phyloP scores from a whole-genome alignment of 2,888 invertebrate species.

The Pinctada fucata region DNA sequence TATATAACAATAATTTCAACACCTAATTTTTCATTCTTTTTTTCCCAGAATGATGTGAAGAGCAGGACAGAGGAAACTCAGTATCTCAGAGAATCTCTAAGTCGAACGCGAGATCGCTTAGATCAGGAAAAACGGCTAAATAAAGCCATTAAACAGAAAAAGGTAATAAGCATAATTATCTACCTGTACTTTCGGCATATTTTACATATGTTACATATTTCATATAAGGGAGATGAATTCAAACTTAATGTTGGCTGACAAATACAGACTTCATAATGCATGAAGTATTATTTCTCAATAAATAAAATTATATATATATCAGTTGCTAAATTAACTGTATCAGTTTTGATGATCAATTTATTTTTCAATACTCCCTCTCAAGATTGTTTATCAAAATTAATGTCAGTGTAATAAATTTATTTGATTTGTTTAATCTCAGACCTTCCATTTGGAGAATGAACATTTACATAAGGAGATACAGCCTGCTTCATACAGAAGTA shows the following conservation, averaged over 20 bases:
- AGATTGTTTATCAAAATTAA: too few species aligned
- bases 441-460: conserved; percentile 70
- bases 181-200: neutral
- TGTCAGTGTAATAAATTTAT: too few species aligned
- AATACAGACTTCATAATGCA: too few species aligned
- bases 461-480: conserved; percentile 49
- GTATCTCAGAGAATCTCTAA: conserved; percentile 74
- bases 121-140: conserved; percentile 76
- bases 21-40: too few species aligned
- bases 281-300: neutral
- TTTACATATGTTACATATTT: neutral
- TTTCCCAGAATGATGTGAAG: conserved; percentile 68
- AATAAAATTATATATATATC: neutral
- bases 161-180: conserved; percentile 54
- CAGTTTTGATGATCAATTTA: too few species aligned
- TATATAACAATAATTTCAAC: too few species aligned
- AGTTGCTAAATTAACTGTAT: too few species aligned
- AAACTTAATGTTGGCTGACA: neutral
- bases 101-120: conserved; percentile 69
- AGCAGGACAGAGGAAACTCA: conserved; percentile 72
- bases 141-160: conserved; percentile 75
- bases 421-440: conserved; percentile 50
- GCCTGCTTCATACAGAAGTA: conserved; percentile 48
- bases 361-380: too few species aligned
- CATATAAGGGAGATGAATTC: neutral